phyloP scores from a whole-genome alignment of 2,113 vertebrate genomes.

The Geothlypis trichas region DNA sequence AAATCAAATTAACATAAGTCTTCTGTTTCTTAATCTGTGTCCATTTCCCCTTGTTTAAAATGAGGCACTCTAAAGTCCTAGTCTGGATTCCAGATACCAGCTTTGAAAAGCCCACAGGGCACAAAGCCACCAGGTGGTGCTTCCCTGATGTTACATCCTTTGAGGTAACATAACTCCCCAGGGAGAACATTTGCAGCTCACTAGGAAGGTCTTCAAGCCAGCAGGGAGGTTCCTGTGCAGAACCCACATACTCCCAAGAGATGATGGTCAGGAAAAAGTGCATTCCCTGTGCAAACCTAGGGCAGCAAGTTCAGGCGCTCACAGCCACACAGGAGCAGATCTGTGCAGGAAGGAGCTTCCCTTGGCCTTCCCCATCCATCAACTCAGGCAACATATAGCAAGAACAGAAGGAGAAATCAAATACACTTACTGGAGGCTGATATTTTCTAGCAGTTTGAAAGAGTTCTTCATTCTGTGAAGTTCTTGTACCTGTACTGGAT shows the following conservation, averaged over 20 bases:
- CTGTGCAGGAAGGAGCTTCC: not conserved
- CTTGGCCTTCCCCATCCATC: not conserved
- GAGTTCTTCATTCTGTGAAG: slow-evolving; percentile 66
- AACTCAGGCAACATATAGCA: not conserved
- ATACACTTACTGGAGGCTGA: slow-evolving; percentile 85
- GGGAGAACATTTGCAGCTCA: not conserved
- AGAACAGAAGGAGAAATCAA: not conserved
- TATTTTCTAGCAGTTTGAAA: slow-evolving; percentile 78
- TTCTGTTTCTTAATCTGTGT: not conserved
- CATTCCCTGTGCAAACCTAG: not conserved
- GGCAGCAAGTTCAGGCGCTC: not conserved
- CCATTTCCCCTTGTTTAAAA: not conserved
- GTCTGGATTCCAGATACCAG: not conserved
- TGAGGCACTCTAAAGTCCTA: not conserved
- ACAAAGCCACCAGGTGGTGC: accelerated
- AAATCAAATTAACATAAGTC: not conserved
- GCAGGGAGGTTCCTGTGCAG: not conserved
- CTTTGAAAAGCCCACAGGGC: not conserved
- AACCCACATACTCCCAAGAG: not conserved
- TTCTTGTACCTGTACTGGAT: slow-evolving; percentile 57
- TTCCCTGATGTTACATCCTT: not conserved
- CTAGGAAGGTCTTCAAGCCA: not conserved
- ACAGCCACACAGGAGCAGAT: not conserved
- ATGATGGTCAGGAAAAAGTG: not conserved
- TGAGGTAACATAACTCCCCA: not conserved